Evolutionary conservation across 2,888 invertebrate genomes (phyloP).

Genomic region (Brenthis ino): DNA sequence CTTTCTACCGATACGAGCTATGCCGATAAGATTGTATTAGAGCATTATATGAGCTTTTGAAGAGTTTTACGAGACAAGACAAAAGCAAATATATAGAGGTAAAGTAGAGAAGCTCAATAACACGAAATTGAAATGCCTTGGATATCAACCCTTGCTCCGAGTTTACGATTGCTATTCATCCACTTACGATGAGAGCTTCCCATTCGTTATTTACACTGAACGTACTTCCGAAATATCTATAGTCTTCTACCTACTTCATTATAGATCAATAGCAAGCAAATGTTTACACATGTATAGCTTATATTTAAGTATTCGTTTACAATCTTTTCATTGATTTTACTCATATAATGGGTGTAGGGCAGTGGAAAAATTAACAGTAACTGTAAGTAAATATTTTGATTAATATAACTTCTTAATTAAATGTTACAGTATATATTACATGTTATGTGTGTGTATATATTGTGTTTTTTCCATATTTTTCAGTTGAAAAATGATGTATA

Average conservation of each 20-base stretch:
- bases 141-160: conserved; percentile 21
- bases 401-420: too few relatives aligned
- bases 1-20: background rate
- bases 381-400: too few relatives aligned
- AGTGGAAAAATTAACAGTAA: too few relatives aligned
- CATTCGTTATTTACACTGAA: conserved; percentile 27
- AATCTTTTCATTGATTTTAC: too few relatives aligned
- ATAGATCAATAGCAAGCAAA: background rate
- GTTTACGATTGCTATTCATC: conserved; percentile 30
- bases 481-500: too few relatives aligned
- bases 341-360: too few relatives aligned
- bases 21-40: background rate
- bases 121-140: conserved; percentile 28
- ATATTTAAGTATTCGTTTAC: too few relatives aligned
- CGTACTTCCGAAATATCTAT: conserved; percentile 11
- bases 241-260: conserved; percentile 1
- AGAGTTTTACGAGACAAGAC: conserved; percentile 16
- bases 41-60: conserved; percentile 3
- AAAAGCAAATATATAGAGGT: conserved; percentile 15
- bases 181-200: conserved; percentile 31
- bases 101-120: conserved; percentile 22
- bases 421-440: too few relatives aligned
- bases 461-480: too few relatives aligned
- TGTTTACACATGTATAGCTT: background rate
- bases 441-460: too few relatives aligned